Base-by-base conservation (phyloP, 2,888 invertebrate genomes). In the Heliconius ethilla region DNA sequence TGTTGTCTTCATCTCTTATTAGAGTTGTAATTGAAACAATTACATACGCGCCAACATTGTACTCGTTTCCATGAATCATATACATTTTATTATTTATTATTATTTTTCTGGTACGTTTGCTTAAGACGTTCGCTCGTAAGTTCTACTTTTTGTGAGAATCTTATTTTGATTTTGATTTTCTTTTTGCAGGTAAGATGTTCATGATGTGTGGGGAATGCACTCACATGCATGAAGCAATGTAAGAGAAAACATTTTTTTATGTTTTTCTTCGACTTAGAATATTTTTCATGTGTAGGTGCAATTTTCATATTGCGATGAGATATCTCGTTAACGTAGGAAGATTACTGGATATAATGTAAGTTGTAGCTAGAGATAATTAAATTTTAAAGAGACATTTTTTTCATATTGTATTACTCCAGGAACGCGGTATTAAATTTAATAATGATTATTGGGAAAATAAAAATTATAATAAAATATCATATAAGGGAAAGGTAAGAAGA, bases 11-110 rank as follows among this genome's bases (percentile, higher is more conserved):
- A 40, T 63, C 45, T 65, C 74, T 45, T 74, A 65, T 63, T 74
- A 74, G 63, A 0, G 74, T 65, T 74, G 45, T 74, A 63, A 74
- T 74, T 74, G 74, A 74, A 45, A 74, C 74, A 74, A 74, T 74
- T 63, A 27, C 63, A 45, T 25, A 63, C 63, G 27, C n/a, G 40
- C 74, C 10, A 33, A 63, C 62, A 74, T 63, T 63, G 63, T 63
- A 74, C 63, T 37, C 63, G 27, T 10, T 65, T 45, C 74, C 29
- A 40, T 40, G 63, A 65, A 74, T 65, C 27, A 45, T 65, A 63
- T 63, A 63, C 10, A 40, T 59, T 25, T 73, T 59, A n/a, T 51
- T 73, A 7, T 73, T 25, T 51, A 10, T 70, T 29, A 27, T 29
- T 51, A 6, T 40, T 33, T 37, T 73, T 62, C n/a, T n/a, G n/a